Percentiles rank a stretch among this genome's conserved stretches.
These are phyloP conservation scores for Metopolophium dirhodum DNA, from an alignment of 1,140 invertebrate genomes.

Conservation along the genomic window DNA sequence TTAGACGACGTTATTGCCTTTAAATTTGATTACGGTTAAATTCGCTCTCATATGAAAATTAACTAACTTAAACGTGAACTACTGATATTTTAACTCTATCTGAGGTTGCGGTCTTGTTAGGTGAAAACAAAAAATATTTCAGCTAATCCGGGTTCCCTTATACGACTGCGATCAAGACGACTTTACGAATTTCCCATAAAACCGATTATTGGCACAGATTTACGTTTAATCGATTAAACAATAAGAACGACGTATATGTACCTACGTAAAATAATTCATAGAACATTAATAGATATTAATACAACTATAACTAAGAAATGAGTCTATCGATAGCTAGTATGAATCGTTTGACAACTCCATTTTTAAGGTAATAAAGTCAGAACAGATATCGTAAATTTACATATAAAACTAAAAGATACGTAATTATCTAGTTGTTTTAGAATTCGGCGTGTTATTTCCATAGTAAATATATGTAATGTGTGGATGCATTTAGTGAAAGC, in stretches of 20 bases:
- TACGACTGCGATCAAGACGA: too few relatives aligned
- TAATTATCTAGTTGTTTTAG: background rate
- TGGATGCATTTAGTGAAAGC: background rate
- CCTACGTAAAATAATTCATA: too few relatives aligned
- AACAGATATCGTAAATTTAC: background rate
- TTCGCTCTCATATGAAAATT: background rate
- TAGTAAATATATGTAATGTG: background rate
- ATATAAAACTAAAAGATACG: background rate
- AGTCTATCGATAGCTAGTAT: too few relatives aligned
- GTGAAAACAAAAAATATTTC: background rate
- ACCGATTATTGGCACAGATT: too few relatives aligned
- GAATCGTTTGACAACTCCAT: background rate
- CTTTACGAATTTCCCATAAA: too few relatives aligned
- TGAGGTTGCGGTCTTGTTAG: background rate
- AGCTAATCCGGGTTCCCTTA: too few relatives aligned
- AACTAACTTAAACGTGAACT: too few relatives aligned
- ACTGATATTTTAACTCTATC: background rate
- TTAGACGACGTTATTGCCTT: background rate
- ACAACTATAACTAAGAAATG: too few relatives aligned
- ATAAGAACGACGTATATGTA: too few relatives aligned
- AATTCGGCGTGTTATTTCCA: background rate
- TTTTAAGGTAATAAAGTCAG: background rate
- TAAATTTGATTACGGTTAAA: background rate
- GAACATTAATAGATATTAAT: too few relatives aligned
- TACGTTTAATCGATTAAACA: too few relatives aligned